Base-by-base conservation (phyloP, 2,888 invertebrate species). In the Drosophila mettleri region DNA sequence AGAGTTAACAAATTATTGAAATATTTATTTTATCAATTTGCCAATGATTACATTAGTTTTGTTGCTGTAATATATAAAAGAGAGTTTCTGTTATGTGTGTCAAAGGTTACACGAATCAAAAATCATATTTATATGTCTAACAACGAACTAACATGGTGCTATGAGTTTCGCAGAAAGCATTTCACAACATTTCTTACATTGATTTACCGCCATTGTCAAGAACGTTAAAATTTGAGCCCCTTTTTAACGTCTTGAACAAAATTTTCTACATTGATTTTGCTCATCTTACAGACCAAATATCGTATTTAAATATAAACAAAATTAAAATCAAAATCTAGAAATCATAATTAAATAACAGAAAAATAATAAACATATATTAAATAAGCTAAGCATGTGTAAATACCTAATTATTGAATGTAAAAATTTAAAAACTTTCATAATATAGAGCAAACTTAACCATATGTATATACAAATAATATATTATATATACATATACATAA, bases 221-320 rank as follows among this genome's bases (percentile, higher is more conserved):
- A 76, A 36, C 90, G 91, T 90, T 91, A 89, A 90, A 91, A 88
- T 69, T 65, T 76, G 91, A 92, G 91, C 91, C 91, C 91, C 88
- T 90, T 85, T 45, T 92, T 90, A 89, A 91, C 91, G 90, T 83
- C 78, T 88, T 86, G 68, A 74, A 59, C 59, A 65, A 27, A 16
- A 31, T 46, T 59, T 55, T 54, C 4, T 41, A 14, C n/a, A n/a
- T 45, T 62, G 0, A 52, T 55, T 64, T 64, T 3, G 43, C 51
- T 54, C 69, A 78, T 55, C 41, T 39, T 53, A 59, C 39, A 70
- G 64, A 74, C 72, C 69, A 73, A 74, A 33, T 33, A 71, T 57
- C 16, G 29, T 63, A 69, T 48, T 46, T 20, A 38, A 36, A 51
- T 54, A 59, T 45, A 64, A 64, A 66, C 2, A n/a, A 20, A 31